phyloP scores from a whole-genome alignment of 2,888 invertebrate genomes.

The Dryobota labecula region DNA sequence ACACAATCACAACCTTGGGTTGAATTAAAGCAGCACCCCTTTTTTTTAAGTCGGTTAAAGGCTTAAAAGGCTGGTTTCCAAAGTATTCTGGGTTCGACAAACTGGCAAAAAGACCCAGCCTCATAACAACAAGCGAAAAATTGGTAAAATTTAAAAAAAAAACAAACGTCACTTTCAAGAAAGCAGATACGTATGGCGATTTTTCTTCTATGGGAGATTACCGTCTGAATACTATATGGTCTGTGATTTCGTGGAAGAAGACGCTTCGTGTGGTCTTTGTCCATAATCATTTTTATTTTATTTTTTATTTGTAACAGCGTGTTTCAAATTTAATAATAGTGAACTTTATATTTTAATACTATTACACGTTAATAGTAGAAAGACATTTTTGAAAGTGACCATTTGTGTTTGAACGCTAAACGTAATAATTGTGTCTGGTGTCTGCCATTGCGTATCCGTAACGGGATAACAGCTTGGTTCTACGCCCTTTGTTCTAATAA shows the following conservation, averaged over 20 bases:
- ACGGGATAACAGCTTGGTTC: conserved; percentile 90
- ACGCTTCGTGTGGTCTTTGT: conserved; percentile 85
- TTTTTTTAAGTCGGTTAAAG: too few species aligned
- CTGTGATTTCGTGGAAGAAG: conserved; percentile 86
- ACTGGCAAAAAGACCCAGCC: too few species aligned
- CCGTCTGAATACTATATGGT: too few species aligned
- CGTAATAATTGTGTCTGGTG: conserved; percentile 70
- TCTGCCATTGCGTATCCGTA: conserved; percentile 88
- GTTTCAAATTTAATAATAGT: conserved; percentile 76
- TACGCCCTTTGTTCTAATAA: conserved; percentile 88
- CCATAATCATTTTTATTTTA: conserved; percentile 85
- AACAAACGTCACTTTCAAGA: too few species aligned
- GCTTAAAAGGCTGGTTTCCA: too few species aligned
- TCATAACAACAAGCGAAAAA: too few species aligned
- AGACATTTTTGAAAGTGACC: conserved; percentile 74
- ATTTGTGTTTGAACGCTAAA: conserved; percentile 73
- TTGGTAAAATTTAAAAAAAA: too few species aligned
- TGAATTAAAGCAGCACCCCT: too few species aligned
- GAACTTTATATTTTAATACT: conserved; percentile 74
- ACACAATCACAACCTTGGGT: too few species aligned
- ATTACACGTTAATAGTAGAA: conserved; percentile 79
- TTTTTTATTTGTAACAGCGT: conserved; percentile 82
- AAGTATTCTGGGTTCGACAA: too few species aligned
- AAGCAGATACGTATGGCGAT: too few species aligned
- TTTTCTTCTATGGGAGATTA: too few species aligned